Conservation (phyloP, 2,888 invertebrate genomes). For the Rhimphoctona megacephalus region DNA sequence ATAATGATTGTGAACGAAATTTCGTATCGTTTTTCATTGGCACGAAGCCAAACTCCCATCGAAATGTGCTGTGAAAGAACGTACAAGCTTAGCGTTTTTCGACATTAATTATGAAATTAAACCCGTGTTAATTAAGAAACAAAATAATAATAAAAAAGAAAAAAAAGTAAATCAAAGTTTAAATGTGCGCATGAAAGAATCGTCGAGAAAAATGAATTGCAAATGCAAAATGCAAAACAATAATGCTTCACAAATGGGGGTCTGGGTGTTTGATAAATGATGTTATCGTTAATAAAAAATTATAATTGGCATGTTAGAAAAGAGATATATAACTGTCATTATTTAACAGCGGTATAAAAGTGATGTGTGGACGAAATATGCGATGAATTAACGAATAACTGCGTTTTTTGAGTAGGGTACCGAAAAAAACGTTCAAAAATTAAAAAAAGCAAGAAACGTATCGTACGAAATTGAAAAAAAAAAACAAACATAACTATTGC, state of each 20-base stretch:
- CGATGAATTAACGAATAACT: not conserved
- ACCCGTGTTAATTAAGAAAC: constrained; percentile 31
- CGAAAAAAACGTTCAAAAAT: constrained; percentile 66
- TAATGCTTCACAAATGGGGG: constrained; percentile 19
- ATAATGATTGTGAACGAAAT: not conserved
- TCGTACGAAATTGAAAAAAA: not conserved
- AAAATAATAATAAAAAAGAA: constrained; percentile 41
- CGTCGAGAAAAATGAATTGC: constrained; percentile 54
- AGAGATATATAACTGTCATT: constrained; percentile 77
- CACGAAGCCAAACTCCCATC: constrained; percentile 20
- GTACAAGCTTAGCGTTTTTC: constrained; percentile 34
- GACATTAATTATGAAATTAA: constrained; percentile 27
- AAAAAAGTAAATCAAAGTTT: constrained; percentile 24
- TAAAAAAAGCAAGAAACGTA: constrained; percentile 38
- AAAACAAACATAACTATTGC: not conserved
- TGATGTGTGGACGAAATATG: not conserved
- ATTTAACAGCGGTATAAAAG: not conserved
- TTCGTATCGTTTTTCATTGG: not conserved
- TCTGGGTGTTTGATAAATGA: constrained; percentile 41
- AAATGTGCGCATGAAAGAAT: constrained; percentile 48
- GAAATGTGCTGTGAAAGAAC: constrained; percentile 56
- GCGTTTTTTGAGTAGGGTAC: constrained; percentile 15
- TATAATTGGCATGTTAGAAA: constrained; percentile 76
- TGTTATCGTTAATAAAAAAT: constrained; percentile 34
- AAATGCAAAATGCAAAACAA: constrained; percentile 35